Percentiles rank a stretch among this genome's conserved stretches.
Conservation (phyloP, 2,888 invertebrate genomes). For the Hecatera dysodea region DNA sequence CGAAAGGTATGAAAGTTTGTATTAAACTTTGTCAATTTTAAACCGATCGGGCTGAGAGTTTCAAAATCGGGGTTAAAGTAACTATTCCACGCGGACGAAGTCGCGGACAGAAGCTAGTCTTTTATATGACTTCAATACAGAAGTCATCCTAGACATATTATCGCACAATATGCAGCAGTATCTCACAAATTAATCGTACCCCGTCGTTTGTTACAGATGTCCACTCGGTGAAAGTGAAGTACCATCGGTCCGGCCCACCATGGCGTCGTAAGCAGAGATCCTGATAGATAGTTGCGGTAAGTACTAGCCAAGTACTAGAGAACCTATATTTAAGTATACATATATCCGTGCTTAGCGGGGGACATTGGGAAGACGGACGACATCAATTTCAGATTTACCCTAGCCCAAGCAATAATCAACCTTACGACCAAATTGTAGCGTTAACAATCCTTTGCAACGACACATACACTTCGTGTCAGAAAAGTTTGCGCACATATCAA, state of each 20-base stretch:
- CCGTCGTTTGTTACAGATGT: slow-evolving; percentile 80
- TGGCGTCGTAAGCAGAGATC: slow-evolving; percentile 77
- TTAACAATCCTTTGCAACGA: slow-evolving; percentile 3
- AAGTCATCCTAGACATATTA: background rate
- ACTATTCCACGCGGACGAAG: too few species aligned
- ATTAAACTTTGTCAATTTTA: too few species aligned
- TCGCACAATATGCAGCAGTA: background rate
- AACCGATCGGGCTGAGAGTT: too few species aligned
- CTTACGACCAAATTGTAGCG: background rate
- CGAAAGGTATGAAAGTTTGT: too few species aligned
- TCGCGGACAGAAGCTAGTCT: too few species aligned
- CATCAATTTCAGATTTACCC: slow-evolving; percentile 36
- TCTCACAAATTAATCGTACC: slow-evolving; percentile 40
- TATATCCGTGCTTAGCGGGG: slow-evolving; percentile 41
- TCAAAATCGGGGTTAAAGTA: too few species aligned
- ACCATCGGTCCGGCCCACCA: slow-evolving; percentile 66
- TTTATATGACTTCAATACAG: background rate
- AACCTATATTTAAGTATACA: slow-evolving; percentile 29
- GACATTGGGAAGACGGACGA: slow-evolving; percentile 43
- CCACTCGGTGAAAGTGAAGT: slow-evolving; percentile 78
- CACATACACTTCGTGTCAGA: slow-evolving; percentile 18
- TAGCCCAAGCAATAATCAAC: slow-evolving; percentile 23
- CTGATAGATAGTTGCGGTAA: slow-evolving; percentile 73
- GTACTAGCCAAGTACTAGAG: slow-evolving; percentile 65
- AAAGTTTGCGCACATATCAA: slow-evolving; percentile 54